Evolutionary conservation across 2,797 vertebrate genomes (phyloP), one percentile per base, ranked within the genome.

Genomic region (Gymnocypris eckloni): DNA sequence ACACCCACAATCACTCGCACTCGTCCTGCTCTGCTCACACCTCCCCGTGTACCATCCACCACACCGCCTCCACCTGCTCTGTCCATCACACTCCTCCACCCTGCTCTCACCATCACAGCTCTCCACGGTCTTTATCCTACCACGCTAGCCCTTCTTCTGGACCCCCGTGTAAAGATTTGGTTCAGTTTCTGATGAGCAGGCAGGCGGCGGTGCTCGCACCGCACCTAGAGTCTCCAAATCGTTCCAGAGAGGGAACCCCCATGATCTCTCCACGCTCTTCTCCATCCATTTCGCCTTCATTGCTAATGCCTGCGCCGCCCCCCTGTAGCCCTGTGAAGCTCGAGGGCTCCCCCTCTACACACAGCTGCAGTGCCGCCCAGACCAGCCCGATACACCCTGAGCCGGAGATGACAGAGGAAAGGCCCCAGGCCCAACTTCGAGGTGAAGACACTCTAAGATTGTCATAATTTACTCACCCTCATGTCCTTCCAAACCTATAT

Each of bases 371-470:
- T 79, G 95, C 95, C 66, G 92, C 94, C 95, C 96, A 50, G 96
- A 98, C 89, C 94, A 97, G 97, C 91, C 96, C 94, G 1, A 95
- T 97, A 0, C 96, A 96, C 88, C 95, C 96, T 0, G 97, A 98
- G 89, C 94, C 94, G 0, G 95, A 96, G 0, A 92, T 93, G 56
- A 94, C 94, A 0, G 96, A 96, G 89, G 96, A 96, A 85, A 95
- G 96, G 83, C 91, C 92, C 0, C 88, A 95, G 86, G 95, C 96
- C 54, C 97, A 97, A 89, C 94, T 96, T 2, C 95, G 97, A 97
- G 96, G 98, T 98, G 69, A 91, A 94, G 39, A 13, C 48, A 33
- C 52, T 22, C 16, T 50, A 8, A 48, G 39, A 61, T 79, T 28
- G 20, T 41, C 33, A 15, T 56, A 22, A 56, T 39, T 39, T 39